phyloP scores from a whole-genome alignment of 2,888 invertebrate species.

The Agonum fuliginosum region DNA sequence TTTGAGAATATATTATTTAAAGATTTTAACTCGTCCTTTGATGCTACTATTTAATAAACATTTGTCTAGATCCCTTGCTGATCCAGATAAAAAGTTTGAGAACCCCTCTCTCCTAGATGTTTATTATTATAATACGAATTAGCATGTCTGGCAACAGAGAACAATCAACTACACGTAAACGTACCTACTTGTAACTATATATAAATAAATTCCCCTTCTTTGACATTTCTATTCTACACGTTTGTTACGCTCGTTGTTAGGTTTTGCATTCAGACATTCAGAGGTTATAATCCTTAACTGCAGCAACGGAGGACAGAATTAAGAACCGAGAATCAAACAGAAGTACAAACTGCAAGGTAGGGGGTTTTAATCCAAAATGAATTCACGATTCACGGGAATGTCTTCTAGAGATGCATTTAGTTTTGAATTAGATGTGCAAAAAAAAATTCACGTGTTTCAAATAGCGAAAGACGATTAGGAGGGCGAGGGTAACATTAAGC shows the following conservation, averaged over 20 bases:
- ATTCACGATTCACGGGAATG: background rate
- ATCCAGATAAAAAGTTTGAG: too few species aligned
- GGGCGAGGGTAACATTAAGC: too few species aligned
- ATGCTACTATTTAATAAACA: too few species aligned
- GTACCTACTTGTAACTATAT: background rate
- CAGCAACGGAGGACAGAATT: background rate
- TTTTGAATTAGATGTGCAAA: too few species aligned
- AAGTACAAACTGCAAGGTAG: background rate
- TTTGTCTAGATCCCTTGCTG: too few species aligned
- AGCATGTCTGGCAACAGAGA: background rate
- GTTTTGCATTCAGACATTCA: too few species aligned
- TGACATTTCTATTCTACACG: background rate
- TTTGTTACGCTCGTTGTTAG: background rate
- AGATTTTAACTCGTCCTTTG: too few species aligned
- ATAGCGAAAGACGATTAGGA: too few species aligned
- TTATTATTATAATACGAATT: background rate
- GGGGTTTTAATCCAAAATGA: background rate
- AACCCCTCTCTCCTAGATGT: background rate
- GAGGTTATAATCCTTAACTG: background rate
- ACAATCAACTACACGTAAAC: background rate
- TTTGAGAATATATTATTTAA: too few species aligned
- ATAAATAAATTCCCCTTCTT: background rate
- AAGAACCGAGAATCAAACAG: background rate
- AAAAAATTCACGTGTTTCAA: too few species aligned
- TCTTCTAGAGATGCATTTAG: too few species aligned